Evolutionary conservation across 2,888 invertebrate genomes (phyloP), one percentile per base, ranked within the genome.

Genomic region (Fragum whitleyi): DNA sequence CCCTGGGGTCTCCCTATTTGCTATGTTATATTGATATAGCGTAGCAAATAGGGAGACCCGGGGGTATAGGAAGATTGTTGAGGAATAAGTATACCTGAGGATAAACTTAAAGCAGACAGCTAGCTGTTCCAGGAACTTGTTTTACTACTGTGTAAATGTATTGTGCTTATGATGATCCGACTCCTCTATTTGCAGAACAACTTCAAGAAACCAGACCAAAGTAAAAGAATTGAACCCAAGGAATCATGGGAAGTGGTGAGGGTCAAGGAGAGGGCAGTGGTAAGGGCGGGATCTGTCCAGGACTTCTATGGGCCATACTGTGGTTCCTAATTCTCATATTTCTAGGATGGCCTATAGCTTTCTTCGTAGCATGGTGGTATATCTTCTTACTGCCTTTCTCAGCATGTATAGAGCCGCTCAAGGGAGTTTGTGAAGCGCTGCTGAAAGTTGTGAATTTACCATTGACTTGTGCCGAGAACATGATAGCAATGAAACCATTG

Each of bases 261-360:
- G 92, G 91, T 42, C 73, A 82, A 80, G 91, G 91, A 19, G 74
- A 85, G 36, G 91, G 89, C 16, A 79, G 79, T n/a, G 85, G 82
- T 11, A 53, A 77, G 21, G 87, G 84, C 2, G 85, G 79, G 6
- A 11, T 87, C 14, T 90, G 90, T 61, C 90, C 90, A 5, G 91
- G 91, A 7, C n/a, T 91, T 9, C 76, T 93, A 72, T 93, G 92
- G 91, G 88, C 88, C 11, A 81, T 94, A 61, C 71, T 93, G 14
- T 93, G 94, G 94, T 90, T 93, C 61, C 86, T 92, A 21, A 87
- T 93, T 36, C 86, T 94, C 28, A 89, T 91, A 74, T 92, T 93
- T 77, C 83, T 93, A 6, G 93, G 88, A 47, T 93, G 93, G 91
- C 93, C 93, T 6, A 79, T 94, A 7, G 93, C 87, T 1, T 92